These are phyloP conservation scores for Theropithecus gelada DNA, from an alignment of 2,113 vertebrate species.

Conservation along the genomic window DNA sequence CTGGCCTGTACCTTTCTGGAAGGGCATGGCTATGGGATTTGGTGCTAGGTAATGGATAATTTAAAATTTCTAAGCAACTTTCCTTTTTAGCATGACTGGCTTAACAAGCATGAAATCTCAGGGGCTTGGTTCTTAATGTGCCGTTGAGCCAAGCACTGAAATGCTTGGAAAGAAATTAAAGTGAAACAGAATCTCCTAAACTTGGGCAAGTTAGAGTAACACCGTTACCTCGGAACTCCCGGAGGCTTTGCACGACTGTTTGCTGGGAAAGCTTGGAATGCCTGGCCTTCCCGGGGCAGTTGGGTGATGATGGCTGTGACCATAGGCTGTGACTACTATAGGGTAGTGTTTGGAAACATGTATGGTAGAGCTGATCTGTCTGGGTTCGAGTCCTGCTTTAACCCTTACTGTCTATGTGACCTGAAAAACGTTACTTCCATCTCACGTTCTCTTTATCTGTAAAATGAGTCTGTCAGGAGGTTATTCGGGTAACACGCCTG, in stretches of 20 bases:
- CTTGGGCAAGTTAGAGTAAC: neutral
- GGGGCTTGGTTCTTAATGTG: constrained; percentile 45
- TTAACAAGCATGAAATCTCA: constrained; percentile 64
- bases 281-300: rapidly evolving
- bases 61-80: constrained; percentile 50
- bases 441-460: neutral
- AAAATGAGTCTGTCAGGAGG: neutral
- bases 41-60: neutral
- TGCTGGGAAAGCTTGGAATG: neutral
- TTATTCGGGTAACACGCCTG: rapidly evolving
- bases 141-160: constrained; percentile 28
- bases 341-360: rapidly evolving
- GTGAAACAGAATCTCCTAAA: constrained; percentile 8
- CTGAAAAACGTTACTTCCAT: neutral
- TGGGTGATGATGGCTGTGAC: neutral
- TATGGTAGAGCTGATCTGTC: neutral
- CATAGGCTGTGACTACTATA: neutral
- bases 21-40: neutral
- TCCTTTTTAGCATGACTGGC: constrained; percentile 21
- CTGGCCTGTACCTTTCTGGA: neutral
- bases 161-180: constrained; percentile 48
- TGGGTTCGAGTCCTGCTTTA: neutral
- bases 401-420: neutral
- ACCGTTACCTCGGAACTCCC: neutral
- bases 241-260: neutral